phyloP scores from a whole-genome alignment of 2,113 vertebrate species.

The Phainopepla nitens region DNA sequence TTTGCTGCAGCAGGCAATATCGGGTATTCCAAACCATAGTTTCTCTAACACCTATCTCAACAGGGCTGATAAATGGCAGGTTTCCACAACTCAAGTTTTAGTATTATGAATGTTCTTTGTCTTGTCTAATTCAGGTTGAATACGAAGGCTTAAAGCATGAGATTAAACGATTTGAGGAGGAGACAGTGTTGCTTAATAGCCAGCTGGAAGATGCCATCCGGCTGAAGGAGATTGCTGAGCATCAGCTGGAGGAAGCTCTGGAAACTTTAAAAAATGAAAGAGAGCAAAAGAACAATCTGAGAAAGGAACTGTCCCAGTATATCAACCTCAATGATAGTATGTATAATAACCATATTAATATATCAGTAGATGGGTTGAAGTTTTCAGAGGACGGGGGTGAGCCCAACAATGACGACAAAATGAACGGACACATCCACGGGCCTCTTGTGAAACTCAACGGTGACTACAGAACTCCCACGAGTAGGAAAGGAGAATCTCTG shows the following conservation, averaged over 20 bases:
- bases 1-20: neutral
- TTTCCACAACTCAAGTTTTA: slow-evolving; percentile 73
- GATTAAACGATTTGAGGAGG: slow-evolving; percentile 95
- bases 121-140: slow-evolving; percentile 86
- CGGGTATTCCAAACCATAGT: neutral
- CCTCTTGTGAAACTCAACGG: slow-evolving; percentile 81
- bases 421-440: slow-evolving; percentile 80
- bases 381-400: slow-evolving; percentile 81
- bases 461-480: slow-evolving; percentile 77
- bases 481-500: slow-evolving; percentile 85
- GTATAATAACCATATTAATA: slow-evolving; percentile 89
- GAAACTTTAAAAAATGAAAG: slow-evolving; percentile 93
- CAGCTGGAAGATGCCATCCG: slow-evolving; percentile 95
- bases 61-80: slow-evolving; percentile 45
- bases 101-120: slow-evolving; percentile 75
- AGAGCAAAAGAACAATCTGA: slow-evolving; percentile 93
- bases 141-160: slow-evolving; percentile 98
- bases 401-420: slow-evolving; percentile 84
- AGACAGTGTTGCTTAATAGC: slow-evolving; percentile 93
- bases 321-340: slow-evolving; percentile 88
- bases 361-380: slow-evolving; percentile 89
- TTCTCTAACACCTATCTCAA: neutral
- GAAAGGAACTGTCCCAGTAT: slow-evolving; percentile 94
- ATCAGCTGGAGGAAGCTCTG: slow-evolving; percentile 93
- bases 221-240: slow-evolving; percentile 92